These are phyloP conservation scores for Alcis repandata DNA, from an alignment of 2,888 invertebrate species.

Conservation along the genomic window DNA sequence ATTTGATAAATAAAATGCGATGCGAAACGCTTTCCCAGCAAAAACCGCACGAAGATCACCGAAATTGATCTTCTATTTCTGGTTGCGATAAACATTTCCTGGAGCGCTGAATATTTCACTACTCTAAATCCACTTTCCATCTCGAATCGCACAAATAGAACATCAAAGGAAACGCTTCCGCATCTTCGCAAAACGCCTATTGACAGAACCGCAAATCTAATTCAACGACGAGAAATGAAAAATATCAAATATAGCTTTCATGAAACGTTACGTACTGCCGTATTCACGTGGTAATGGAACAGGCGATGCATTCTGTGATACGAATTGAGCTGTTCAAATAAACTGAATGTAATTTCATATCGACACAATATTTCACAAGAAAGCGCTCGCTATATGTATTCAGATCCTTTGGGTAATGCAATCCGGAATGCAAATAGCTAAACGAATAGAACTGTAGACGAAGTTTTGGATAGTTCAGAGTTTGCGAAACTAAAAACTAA, in stretches of 20 bases:
- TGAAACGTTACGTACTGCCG: conserved; percentile 62
- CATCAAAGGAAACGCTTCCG: conserved; percentile 53
- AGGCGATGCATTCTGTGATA: conserved; percentile 52
- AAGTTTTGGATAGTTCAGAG: conserved; percentile 56
- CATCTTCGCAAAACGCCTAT: conserved; percentile 57
- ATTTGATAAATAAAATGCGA: background rate
- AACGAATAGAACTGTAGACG: conserved; percentile 53
- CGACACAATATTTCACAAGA: conserved; percentile 53
- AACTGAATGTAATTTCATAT: conserved; percentile 60
- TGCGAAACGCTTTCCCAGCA: background rate
- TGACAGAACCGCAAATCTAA: conserved; percentile 72
- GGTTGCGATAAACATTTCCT: conserved; percentile 9
- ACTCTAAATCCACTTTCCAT: conserved; percentile 33
- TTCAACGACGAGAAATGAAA: conserved; percentile 69
- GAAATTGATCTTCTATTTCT: background rate
- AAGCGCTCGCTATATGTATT: conserved; percentile 43
- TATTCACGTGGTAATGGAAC: conserved; percentile 71
- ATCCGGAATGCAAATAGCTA: conserved; percentile 68
- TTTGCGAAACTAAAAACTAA: conserved; percentile 66
- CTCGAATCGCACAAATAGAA: conserved; percentile 51
- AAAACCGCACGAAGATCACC: too few relatives aligned
- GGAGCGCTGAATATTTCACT: conserved; percentile 13
- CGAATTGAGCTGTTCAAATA: conserved; percentile 58
- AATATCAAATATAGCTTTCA: conserved; percentile 62
- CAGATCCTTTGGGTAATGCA: conserved; percentile 55